Evolutionary conservation across 1,140 invertebrate species (phyloP), one percentile per base, ranked within the genome.

Genomic region (Trachelipus rathkii): DNA sequence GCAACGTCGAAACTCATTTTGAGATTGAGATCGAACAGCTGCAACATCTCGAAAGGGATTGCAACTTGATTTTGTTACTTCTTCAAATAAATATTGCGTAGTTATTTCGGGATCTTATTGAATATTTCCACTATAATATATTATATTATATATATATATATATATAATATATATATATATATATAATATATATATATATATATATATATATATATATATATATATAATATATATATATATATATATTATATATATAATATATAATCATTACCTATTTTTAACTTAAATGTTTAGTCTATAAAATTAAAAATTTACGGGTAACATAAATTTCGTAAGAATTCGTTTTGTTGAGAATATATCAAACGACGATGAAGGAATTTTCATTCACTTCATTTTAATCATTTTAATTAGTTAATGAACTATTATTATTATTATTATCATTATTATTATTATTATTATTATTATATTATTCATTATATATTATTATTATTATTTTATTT

Each of bases 191-290:
- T 60, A 60, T 60, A 15, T 60, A 60, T 60, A 15, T 60, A 60
- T 60, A 60, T 60, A 60, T 60, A 60, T 60, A 60, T 60, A 60
- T 60, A 60, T 60, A 60, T 60, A 60, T 60, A 60, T 60, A 60
- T 60, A 60, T 60, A 60, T 60, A 3, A 60, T 60, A 60, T 60
- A 60, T 60, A 60, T 60, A 60, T 60, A 60, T 60, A 60, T 60
- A 60, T 60, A 1, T 15, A 15, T 15, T 60, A 60, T 60, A 60
- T 15, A 60, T 19, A 60, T 15, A 9, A 10, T 60, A 60, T 19
- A 13, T 60, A 4, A 60, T 15, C 50, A 15, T 4, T 60, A 60
- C 50, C 50, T 60, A 60, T 19, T 60, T 60, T 19, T 19, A 19
- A 60, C 50, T 60, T 8, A 6, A 33, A 33, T 33, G 33, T 33